Base-by-base conservation (phyloP, 2,797 vertebrate species). In the Apogon hyalosoma region DNA sequence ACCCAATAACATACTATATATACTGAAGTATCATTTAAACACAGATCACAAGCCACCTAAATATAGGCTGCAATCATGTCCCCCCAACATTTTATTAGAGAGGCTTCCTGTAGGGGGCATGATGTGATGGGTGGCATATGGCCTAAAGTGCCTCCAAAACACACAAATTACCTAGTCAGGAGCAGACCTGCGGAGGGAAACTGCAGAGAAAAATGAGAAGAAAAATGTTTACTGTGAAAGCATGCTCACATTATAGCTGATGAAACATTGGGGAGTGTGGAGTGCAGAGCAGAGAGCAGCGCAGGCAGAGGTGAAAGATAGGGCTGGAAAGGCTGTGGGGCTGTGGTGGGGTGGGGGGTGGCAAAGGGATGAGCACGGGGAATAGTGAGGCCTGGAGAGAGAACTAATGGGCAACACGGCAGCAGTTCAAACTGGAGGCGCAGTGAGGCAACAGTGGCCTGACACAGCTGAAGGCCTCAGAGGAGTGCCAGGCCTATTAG, bases 401-500 rank as follows among this genome's bases (percentile, higher is more conserved):
- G 81, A 91, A 90, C 92, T 94, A 94, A 94, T 94, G 90, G 93
- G 91, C 91, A 92, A 86, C 83, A 83, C 67, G 47, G 89, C 83
- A 87, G 88, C 86, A 78, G 90, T 89, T 89, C 81, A 87, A 92
- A 92, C 89, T 53, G 64, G 80, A 92, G 88, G 90, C 77, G 84
- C 89, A 89, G 84, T 67, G 75, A 93, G 87, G 86, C 92, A 91
- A 90, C 90, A 88, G 92, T 93, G 92, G 89, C 91, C 90, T 91
- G 92, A 93, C 92, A 93, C 90, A 93, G 92, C 90, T 91, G 92
- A 93, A 88, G 93, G 93, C 92, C 93, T 93, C 92, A 81, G 91
- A 94, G 94, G 92, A 93, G 87, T 87, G 77, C 86, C 87, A 75
- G 88, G 87, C 93, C 93, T 94, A 94, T 94, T 94, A 94, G 90